phyloP scores from a whole-genome alignment of 2,113 vertebrate species.

The Ardeotis arabs region DNA sequence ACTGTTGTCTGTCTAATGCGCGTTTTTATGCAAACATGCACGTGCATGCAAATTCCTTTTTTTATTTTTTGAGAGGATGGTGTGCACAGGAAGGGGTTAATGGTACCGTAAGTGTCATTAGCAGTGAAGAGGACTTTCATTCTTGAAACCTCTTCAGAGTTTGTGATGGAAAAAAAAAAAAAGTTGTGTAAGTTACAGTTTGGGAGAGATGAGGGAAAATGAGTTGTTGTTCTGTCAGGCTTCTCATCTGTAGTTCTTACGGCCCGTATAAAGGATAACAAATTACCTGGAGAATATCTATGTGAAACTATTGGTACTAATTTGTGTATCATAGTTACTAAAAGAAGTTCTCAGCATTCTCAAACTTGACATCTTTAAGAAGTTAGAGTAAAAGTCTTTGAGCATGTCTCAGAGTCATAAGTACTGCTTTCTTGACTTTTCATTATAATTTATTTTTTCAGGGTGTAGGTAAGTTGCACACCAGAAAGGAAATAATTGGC shows the following conservation, averaged over 20 bases:
- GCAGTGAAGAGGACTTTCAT: neutral
- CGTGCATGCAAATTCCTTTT: rapidly evolving
- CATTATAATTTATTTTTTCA: neutral
- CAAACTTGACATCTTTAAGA: neutral
- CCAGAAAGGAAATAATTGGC: neutral
- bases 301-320: neutral
- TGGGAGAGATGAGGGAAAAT: neutral
- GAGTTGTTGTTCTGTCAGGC: neutral
- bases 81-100: neutral
- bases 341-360: neutral
- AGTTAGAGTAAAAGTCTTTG: neutral
- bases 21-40: neutral
- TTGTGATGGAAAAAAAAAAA: neutral
- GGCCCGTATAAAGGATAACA: neutral
- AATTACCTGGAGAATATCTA: neutral
- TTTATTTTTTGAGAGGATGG: neutral
- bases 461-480: neutral
- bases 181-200: neutral
- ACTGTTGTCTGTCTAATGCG: neutral
- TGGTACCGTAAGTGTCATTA: rapidly evolving
- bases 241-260: neutral
- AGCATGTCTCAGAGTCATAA: neutral
- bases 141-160: neutral
- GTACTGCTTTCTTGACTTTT: neutral
- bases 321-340: neutral